Percentiles rank a stretch among this genome's conserved stretches.
Conservation (phyloP, 2,113 vertebrate genomes). For the Eclectus roratus region DNA sequence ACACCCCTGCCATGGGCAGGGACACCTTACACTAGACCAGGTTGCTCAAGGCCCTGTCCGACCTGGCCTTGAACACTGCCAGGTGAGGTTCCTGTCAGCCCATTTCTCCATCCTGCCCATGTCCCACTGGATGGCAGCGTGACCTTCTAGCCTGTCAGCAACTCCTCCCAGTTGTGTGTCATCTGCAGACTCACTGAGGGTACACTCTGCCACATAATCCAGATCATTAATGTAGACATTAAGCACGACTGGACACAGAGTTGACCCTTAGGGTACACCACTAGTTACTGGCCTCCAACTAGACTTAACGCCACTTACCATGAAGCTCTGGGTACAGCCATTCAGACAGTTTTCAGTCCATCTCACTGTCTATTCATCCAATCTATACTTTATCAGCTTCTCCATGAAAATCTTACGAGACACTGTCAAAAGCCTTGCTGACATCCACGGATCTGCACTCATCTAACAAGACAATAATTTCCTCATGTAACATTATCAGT, state of each 20-base stretch:
- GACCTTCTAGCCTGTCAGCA: background rate
- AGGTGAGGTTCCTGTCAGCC: background rate
- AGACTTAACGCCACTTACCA: background rate
- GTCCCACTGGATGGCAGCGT: background rate
- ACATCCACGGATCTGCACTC: rapidly evolving
- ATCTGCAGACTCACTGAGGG: background rate
- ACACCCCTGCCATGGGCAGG: background rate
- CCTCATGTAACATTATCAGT: background rate
- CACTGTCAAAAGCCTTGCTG: background rate
- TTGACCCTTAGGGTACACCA: background rate
- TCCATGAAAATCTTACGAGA: background rate
- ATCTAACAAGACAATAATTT: background rate
- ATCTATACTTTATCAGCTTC: background rate
- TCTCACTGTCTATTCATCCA: background rate
- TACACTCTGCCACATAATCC: background rate
- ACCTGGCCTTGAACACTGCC: background rate
- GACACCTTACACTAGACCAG: background rate
- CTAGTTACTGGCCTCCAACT: background rate
- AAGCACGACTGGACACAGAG: background rate
- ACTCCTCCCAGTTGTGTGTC: background rate
- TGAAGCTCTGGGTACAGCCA: rapidly evolving
- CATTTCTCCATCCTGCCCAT: background rate
- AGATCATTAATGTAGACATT: background rate
- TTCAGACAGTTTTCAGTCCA: background rate
- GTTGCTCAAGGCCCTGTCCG: background rate